A percentile compares a stretch with the other conserved stretches of the same genome.
These are phyloP conservation scores for Nycticebus coucang DNA, from an alignment of 2,113 vertebrate species.

Conservation along the genomic window DNA sequence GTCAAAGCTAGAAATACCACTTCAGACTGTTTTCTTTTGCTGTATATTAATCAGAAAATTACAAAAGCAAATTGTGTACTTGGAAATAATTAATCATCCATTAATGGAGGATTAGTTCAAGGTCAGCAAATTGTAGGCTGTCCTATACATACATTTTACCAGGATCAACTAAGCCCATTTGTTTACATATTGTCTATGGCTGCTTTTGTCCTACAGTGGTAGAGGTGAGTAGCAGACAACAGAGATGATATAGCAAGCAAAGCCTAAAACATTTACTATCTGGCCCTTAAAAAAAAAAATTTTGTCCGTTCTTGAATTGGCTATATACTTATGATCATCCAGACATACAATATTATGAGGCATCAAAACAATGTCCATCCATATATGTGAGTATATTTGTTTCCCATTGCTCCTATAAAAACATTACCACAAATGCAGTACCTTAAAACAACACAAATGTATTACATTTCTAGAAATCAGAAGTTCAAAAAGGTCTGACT, in stretches of 20 bases:
- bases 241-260: background rate
- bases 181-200: background rate
- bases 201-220: background rate
- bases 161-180: background rate
- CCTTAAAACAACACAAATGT: background rate
- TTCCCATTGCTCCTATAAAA: background rate
- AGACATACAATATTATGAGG: background rate
- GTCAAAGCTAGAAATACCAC: background rate
- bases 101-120: background rate
- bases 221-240: background rate
- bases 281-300: background rate
- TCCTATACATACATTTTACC: slow-evolving; percentile 3
- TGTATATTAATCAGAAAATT: slow-evolving; percentile 15
- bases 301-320: background rate
- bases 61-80: background rate
- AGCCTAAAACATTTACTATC: background rate
- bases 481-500: background rate
- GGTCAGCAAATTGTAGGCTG: background rate
- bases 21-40: background rate
- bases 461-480: background rate
- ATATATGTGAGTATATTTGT: background rate
- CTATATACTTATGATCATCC: background rate
- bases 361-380: background rate
- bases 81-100: slow-evolving; percentile 39
- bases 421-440: background rate